A percentile compares a stretch with the other conserved stretches of the same genome.
Conservation (phyloP, 2,888 invertebrate species). For the Galerucella nymphaeae region DNA sequence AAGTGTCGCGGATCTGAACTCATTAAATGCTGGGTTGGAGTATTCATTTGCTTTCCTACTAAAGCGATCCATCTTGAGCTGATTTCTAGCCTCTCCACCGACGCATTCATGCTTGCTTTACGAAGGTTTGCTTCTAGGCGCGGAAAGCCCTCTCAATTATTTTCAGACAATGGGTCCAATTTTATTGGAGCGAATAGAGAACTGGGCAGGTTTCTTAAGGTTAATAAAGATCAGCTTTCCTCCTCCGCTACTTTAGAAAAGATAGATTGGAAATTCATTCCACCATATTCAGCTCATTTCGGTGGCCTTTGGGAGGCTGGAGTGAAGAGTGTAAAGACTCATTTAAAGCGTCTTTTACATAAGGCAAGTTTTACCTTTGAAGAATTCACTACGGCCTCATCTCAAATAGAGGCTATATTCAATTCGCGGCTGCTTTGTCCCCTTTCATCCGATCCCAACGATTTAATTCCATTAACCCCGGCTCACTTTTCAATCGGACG, state of each 20-base stretch:
- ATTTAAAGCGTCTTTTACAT: conserved; percentile 41
- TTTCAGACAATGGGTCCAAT: conserved; percentile 22
- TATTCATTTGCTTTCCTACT: not conserved
- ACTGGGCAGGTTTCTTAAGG: conserved; percentile 12
- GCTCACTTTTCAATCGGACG: conserved; percentile 37
- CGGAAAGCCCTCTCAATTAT: not conserved
- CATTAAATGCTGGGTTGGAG: too few species aligned
- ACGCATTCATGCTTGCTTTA: conserved; percentile 43
- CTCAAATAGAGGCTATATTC: conserved; percentile 37
- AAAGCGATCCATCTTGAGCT: conserved; percentile 46
- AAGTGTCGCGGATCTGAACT: too few species aligned
- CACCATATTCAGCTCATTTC: conserved; percentile 39
- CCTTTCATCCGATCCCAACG: conserved; percentile 38
- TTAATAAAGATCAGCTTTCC: not conserved
- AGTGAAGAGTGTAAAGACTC: conserved; percentile 31
- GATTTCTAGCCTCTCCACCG: conserved; percentile 39
- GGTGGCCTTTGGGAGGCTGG: conserved; percentile 41
- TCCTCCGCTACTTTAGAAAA: not conserved
- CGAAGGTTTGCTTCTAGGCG: conserved; percentile 43
- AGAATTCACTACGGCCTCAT: conserved; percentile 47
- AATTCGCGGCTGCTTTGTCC: conserved; percentile 51
- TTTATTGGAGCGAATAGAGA: conserved; percentile 23
- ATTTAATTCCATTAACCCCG: conserved; percentile 38
- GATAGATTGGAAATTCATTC: conserved; percentile 36
- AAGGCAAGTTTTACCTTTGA: conserved; percentile 44